phyloP scores from a whole-genome alignment of 2,113 vertebrate genomes.

The Poecile atricapillus region DNA sequence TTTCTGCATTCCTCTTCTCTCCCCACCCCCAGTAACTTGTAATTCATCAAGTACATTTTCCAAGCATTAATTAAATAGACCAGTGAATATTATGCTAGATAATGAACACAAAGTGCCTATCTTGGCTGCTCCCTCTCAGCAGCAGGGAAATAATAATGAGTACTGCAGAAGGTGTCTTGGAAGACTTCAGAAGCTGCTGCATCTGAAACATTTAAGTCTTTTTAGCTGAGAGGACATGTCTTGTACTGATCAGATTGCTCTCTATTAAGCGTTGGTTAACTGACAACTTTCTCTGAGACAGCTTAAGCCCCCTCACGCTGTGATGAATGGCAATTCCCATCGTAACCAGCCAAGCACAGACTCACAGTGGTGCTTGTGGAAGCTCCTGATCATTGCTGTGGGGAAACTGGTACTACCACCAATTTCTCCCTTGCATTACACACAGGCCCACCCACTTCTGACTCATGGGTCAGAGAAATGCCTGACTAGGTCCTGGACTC shows the following conservation, averaged over 20 bases:
- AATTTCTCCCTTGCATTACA: not conserved
- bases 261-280: not conserved
- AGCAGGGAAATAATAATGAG: constrained; percentile 10
- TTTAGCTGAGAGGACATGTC: not conserved
- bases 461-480: not conserved
- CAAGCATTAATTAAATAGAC: constrained; percentile 68
- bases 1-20: not conserved
- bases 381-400: not conserved
- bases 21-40: not conserved
- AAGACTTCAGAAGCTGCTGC: constrained; percentile 1
- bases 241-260: not conserved
- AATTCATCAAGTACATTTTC: constrained; percentile 43
- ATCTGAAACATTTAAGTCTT: not conserved
- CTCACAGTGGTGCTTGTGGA: not conserved
- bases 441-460: not conserved
- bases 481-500: not conserved
- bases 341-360: not conserved
- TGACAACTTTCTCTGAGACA: not conserved
- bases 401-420: not conserved
- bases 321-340: not conserved
- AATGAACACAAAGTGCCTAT: constrained; percentile 58
- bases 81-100: constrained; percentile 42
- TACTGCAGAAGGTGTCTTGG: not conserved
- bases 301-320: not conserved
- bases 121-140: constrained; percentile 13